Evolutionary conservation across 1,140 invertebrate species (phyloP).

Genomic region (Meloidogyne exigua): DNA sequence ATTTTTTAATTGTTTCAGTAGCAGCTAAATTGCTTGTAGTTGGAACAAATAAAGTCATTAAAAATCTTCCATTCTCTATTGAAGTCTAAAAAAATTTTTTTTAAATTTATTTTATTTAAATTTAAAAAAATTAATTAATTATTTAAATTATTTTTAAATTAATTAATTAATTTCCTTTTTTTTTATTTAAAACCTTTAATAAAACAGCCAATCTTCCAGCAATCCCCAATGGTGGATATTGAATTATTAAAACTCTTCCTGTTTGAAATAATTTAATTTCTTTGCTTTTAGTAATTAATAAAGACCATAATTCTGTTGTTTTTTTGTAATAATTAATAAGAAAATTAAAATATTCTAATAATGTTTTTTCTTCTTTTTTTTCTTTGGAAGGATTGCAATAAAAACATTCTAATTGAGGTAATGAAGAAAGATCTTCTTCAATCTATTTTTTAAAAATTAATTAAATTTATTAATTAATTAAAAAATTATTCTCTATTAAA

Average conservation of each 20-base stretch:
- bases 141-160: neutral
- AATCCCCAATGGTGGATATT: constrained; percentile 40
- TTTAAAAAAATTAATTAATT: constrained; percentile 5
- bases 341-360: constrained; percentile 25
- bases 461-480: no score
- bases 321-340: constrained; percentile 10
- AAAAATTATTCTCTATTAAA: no score
- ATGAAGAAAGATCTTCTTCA: constrained; percentile 31
- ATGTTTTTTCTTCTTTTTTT: neutral
- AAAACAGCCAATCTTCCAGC: constrained; percentile 42
- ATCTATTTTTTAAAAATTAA: constrained; percentile 11
- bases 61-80: constrained; percentile 1
- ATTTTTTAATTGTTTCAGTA: neutral
- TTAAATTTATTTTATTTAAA: constrained; percentile 17
- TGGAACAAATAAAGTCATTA: constrained; percentile 12
- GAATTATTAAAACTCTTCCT: constrained; percentile 33
- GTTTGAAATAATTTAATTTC: constrained; percentile 34
- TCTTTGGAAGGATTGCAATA: constrained; percentile 23
- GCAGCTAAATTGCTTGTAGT: neutral
- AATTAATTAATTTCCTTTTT: neutral
- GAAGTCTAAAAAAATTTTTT: neutral
- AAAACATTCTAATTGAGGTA: constrained; percentile 25
- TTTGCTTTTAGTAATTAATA: constrained; percentile 21
- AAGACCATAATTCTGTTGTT: constrained; percentile 25
- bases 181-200: constrained; percentile 33